Evolutionary conservation across 2,888 invertebrate genomes (phyloP).

Genomic region (Allolobophora icterica): DNA sequence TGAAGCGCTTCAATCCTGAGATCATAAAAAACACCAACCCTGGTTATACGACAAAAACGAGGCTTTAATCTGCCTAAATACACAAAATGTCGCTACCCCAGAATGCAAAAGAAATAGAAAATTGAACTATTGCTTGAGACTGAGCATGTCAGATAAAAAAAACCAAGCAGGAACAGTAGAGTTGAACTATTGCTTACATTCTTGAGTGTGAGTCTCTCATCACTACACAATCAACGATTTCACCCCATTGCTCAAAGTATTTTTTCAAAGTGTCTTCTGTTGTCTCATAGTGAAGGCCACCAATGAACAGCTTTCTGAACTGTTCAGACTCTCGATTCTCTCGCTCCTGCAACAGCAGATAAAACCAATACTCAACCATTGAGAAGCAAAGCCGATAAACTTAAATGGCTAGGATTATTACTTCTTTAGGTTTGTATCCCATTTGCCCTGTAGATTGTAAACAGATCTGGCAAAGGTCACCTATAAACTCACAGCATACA

Average conservation of each 20-base stretch:
- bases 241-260: conserved; percentile 95
- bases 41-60: too few relatives aligned
- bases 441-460: too few relatives aligned
- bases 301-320: conserved; percentile 87
- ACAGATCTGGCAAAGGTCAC: too few relatives aligned
- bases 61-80: too few relatives aligned
- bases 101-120: too few relatives aligned
- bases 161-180: neutral
- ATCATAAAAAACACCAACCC: too few relatives aligned
- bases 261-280: conserved; percentile 87
- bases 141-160: neutral
- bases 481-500: too few relatives aligned
- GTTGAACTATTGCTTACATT: conserved; percentile 40
- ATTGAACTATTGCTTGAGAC: too few relatives aligned
- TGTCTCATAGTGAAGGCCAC: conserved; percentile 89
- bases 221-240: conserved; percentile 68
- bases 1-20: too few relatives aligned
- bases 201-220: conserved; percentile 52
- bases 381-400: neutral
- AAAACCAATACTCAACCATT: neutral
- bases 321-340: conserved; percentile 39
- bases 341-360: conserved; percentile 8
- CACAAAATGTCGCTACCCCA: too few relatives aligned
- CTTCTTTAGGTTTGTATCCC: too few relatives aligned
- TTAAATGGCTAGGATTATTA: neutral